Evolutionary conservation across 1,140 invertebrate species (phyloP), one percentile per base, ranked within the genome.

Genomic region (Helicoverpa armigera): DNA sequence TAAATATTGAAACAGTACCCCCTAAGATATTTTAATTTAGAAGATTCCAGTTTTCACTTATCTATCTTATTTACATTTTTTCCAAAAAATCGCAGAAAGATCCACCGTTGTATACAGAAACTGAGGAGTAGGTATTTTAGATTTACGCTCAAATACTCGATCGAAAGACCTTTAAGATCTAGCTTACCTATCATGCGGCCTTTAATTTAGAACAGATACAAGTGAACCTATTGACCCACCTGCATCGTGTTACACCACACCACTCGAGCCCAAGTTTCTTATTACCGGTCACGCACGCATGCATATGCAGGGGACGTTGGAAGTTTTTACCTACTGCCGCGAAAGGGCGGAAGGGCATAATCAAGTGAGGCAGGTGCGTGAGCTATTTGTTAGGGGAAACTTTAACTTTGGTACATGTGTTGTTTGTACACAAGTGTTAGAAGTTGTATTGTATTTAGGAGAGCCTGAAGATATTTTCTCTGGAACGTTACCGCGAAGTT

Each of bases 341-440:
- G n/a, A 53, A 77, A 77, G 74, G 74, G 74, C 74, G 74, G 74
- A 77, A 77, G 74, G 74, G 74, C 53, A 35, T 53, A 77, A 77
- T 77, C 74, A 77, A 77, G 48, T n/a, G 18, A 29, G 60, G 74
- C 74, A 77, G 74, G 74, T 77, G 74, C 74, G 74, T 77, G 74
- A 18, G 43, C 43, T 77, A 48, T 77, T 65, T 70, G 67, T 29
- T 53, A 53, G 67, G 60, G 72, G 74, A 50, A 65, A 61, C 31
- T 77, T 50, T 53, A 70, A 61, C 56, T 29, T 51, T 12, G 51
- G 74, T 77, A 12, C 53, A 53, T 48, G 48, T 65, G 2, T 35
- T 74, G 54, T 31, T 70, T 76, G 35, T 53, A 43, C 35, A 60
- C 43, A 65, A 43, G 48, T 56, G 35, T 74, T 43, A 43, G 35